Percentiles rank a stretch among this genome's conserved stretches.
Evolutionary conservation across 2,797 vertebrate species (phyloP).

Genomic region (Pyrrhura leucotis): DNA sequence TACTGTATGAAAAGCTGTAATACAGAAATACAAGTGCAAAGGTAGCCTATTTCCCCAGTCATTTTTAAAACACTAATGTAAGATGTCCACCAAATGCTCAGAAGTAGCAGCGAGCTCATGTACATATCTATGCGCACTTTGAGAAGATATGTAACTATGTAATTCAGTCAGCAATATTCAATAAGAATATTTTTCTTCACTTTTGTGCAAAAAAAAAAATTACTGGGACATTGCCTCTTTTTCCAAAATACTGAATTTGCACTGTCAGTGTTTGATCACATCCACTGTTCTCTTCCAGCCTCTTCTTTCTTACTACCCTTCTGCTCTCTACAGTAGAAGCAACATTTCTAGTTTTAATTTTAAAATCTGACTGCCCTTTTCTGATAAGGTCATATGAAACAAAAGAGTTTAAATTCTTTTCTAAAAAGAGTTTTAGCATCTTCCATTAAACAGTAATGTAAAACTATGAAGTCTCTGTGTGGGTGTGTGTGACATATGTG

Average conservation of each 20-base stretch:
- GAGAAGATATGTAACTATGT: not conserved
- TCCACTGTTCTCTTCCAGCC: not conserved
- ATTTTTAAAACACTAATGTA: not conserved
- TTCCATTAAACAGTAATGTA: accelerated
- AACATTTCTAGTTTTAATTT: not conserved
- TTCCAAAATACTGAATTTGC: not conserved
- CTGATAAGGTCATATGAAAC: not conserved
- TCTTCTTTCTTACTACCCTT: not conserved
- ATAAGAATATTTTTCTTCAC: not conserved
- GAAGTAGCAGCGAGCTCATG: not conserved
- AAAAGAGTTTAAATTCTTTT: not conserved
- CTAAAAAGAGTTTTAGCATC: not conserved
- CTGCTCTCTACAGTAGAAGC: not conserved
- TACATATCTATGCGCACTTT: accelerated
- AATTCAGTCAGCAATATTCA: not conserved
- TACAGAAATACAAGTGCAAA: not conserved
- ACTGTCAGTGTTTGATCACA: not conserved
- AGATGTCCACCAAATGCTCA: not conserved
- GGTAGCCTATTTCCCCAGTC: not conserved
- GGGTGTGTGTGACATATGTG: not conserved
- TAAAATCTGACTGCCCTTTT: not conserved
- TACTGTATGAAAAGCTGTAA: not conserved
- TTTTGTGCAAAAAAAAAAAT: not conserved
- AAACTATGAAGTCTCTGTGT: not conserved
- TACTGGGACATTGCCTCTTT: not conserved